Evolutionary conservation across 2,797 vertebrate species (phyloP).

Genomic region (Darevskia nairensis): DNA sequence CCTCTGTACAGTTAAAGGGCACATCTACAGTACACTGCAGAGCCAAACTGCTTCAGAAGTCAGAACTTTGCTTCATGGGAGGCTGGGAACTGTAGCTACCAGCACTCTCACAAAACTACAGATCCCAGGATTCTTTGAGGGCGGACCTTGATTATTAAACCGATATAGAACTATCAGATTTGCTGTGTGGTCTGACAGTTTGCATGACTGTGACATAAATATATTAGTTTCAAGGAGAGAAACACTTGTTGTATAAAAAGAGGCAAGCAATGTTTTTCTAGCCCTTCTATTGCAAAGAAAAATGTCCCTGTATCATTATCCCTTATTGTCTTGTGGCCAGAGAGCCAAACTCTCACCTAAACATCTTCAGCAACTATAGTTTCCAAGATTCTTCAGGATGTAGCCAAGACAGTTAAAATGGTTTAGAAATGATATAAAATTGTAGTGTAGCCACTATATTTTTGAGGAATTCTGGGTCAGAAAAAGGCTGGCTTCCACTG

Average conservation of each 20-base stretch:
- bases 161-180: background rate
- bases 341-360: background rate
- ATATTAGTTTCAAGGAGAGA: background rate
- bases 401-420: background rate
- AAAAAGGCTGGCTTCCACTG: background rate
- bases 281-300: background rate
- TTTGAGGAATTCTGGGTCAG: background rate
- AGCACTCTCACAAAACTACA: background rate
- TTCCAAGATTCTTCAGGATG: background rate
- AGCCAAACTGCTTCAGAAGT: background rate
- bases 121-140: background rate
- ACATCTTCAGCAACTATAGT: background rate
- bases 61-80: background rate
- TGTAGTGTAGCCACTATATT: background rate
- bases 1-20: background rate
- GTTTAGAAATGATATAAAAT: background rate
- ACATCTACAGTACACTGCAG: background rate
- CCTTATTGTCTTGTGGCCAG: background rate
- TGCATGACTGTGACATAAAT: too few relatives aligned
- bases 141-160: background rate
- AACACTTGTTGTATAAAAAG: background rate
- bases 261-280: background rate
- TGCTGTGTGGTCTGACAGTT: background rate
- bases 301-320: background rate
- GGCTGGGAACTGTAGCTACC: background rate